Percentiles rank a stretch among this genome's conserved stretches.
Conservation (phyloP, 2,888 invertebrate genomes). For the Seira ritae region DNA sequence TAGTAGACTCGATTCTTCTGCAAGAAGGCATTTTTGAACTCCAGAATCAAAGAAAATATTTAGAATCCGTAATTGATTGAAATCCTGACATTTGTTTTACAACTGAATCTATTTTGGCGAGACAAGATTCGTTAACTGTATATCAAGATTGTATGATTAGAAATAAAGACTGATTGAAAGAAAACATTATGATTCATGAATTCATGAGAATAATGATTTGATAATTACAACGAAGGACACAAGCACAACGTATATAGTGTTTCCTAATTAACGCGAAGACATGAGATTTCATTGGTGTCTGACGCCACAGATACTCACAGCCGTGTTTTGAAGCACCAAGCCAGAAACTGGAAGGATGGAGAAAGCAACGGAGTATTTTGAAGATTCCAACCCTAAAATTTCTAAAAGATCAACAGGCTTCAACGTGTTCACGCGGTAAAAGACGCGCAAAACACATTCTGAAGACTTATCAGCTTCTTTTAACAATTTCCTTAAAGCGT, state of each 20-base stretch:
- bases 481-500: constrained; percentile 77
- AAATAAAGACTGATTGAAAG: too few relatives aligned
- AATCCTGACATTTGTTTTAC: too few relatives aligned
- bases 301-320: constrained; percentile 89
- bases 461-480: constrained; percentile 77
- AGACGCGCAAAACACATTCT: constrained; percentile 86
- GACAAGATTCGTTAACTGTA: too few relatives aligned
- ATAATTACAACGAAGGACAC: constrained; percentile 27
- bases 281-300: constrained; percentile 80
- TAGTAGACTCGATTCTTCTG: background rate
- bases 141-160: too few relatives aligned
- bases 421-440: constrained; percentile 83
- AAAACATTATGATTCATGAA: background rate
- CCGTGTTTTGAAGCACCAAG: constrained; percentile 88
- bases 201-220: constrained; percentile 9
- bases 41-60: background rate
- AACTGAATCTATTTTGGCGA: too few relatives aligned
- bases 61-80: too few relatives aligned
- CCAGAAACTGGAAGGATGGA: constrained; percentile 87
- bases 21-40: background rate
- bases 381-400: constrained; percentile 74
- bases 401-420: constrained; percentile 76
- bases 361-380: constrained; percentile 80
- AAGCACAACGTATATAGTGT: background rate
- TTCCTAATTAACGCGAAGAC: too few relatives aligned